A percentile compares a stretch with the other conserved stretches of the same genome.
Conservation (phyloP, 2,113 vertebrate genomes). For the Bos javanicus region DNA sequence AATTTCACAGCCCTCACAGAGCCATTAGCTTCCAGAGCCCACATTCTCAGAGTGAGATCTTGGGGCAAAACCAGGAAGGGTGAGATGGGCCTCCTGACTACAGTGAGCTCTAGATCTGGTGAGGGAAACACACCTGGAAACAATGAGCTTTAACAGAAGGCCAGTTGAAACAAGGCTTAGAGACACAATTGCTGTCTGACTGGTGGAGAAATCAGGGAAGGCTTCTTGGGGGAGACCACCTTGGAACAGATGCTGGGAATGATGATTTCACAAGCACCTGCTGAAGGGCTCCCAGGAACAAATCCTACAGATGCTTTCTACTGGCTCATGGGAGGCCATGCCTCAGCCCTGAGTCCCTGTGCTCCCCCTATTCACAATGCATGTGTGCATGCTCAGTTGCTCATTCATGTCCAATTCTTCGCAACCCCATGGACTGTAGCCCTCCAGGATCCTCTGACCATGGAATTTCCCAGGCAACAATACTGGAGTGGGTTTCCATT, state of each 20-base stretch:
- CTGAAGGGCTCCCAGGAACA: not conserved
- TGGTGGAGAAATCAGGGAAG: not conserved
- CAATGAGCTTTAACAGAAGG: not conserved
- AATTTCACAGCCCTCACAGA: not conserved
- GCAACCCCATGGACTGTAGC: not conserved
- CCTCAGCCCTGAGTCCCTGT: not conserved
- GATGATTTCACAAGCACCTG: not conserved
- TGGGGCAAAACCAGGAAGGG: not conserved
- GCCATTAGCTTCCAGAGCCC: not conserved
- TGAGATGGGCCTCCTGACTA: not conserved
- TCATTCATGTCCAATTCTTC: not conserved
- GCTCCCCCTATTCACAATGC: not conserved
- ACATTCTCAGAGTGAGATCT: not conserved
- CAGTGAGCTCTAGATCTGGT: not conserved
- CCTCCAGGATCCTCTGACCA: not conserved
- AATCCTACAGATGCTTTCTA: not conserved
- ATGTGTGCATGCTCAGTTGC: not conserved
- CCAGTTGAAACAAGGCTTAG: not conserved
- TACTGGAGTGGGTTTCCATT: not conserved
- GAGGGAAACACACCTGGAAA: not conserved
- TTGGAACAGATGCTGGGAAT: not conserved
- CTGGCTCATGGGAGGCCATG: not conserved
- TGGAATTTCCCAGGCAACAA: not conserved
- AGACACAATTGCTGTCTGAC: not conserved
- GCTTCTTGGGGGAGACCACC: not conserved